phyloP scores from a whole-genome alignment of 2,797 vertebrate species.

The Chrysolophus pictus region DNA sequence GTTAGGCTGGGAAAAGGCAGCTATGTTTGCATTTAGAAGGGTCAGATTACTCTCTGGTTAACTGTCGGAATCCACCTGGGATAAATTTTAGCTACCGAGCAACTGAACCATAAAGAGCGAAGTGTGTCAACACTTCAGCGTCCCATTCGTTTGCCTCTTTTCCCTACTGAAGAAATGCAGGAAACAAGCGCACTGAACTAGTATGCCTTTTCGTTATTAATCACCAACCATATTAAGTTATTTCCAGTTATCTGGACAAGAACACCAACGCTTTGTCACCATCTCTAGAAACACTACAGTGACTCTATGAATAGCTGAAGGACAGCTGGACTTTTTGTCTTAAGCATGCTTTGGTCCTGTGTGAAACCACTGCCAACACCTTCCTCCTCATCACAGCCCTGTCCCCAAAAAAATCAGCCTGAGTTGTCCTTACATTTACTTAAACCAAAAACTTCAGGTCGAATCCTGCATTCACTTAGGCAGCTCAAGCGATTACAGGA shows the following conservation, averaged over 20 bases:
- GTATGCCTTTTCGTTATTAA: background rate
- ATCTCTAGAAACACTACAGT: background rate
- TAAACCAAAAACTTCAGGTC: background rate
- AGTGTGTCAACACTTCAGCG: background rate
- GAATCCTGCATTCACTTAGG: background rate
- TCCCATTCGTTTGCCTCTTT: background rate
- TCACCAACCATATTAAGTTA: conserved; percentile 5
- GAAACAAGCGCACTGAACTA: background rate
- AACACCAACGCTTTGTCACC: conserved; percentile 18
- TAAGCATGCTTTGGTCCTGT: background rate
- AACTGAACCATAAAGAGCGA: background rate
- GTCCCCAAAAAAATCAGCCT: background rate
- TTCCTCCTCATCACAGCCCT: background rate
- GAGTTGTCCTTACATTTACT: background rate
- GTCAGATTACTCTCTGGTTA: background rate
- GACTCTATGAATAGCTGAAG: background rate
- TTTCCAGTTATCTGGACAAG: conserved; percentile 36
- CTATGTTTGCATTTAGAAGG: background rate
- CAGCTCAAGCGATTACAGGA: background rate
- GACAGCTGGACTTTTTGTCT: background rate
- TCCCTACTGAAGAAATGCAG: background rate
- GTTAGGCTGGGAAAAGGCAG: background rate
- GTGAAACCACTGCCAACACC: background rate
- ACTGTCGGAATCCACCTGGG: background rate
- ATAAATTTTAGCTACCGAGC: background rate